Percentiles rank a stretch among this genome's conserved stretches.
Conservation (phyloP, 2,888 invertebrate genomes). For the Spilarctia lutea region DNA sequence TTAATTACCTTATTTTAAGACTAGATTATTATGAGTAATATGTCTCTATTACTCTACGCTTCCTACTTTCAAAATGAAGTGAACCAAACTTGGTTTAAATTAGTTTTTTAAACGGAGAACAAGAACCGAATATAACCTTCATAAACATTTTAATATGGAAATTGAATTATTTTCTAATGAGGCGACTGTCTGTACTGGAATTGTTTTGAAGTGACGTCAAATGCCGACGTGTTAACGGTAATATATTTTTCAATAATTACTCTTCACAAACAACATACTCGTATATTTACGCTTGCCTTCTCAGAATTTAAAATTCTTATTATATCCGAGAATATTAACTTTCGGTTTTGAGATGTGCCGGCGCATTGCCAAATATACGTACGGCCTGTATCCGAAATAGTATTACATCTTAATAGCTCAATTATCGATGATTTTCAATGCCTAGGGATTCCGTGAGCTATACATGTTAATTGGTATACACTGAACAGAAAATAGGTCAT, state of each 20-base stretch:
- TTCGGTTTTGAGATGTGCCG: constrained; percentile 15
- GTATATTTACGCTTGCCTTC: background rate
- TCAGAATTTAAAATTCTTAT: background rate
- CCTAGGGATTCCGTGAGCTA: constrained; percentile 28
- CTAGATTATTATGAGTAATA: background rate
- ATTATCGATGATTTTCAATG: constrained; percentile 45
- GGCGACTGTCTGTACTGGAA: background rate
- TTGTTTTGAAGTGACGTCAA: constrained; percentile 10
- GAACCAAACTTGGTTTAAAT: background rate
- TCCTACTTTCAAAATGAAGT: constrained; percentile 1
- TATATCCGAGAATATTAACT: constrained; percentile 15
- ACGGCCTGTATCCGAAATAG: constrained; percentile 26
- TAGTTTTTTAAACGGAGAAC: background rate
- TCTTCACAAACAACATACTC: background rate
- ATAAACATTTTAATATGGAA: constrained; percentile 7
- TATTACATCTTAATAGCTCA: constrained; percentile 34
- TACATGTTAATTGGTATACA: background rate
- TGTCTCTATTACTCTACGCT: background rate
- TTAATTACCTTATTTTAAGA: background rate
- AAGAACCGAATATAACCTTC: constrained; percentile 1
- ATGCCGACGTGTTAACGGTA: constrained; percentile 13
- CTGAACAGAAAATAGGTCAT: background rate
- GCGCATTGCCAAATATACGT: constrained; percentile 36
- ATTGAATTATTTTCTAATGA: constrained; percentile 4
- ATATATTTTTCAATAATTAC: background rate